Percentiles rank a stretch among this genome's conserved stretches.
Evolutionary conservation across 2,888 invertebrate genomes (phyloP).

Genomic region (Strigamia maritima): DNA sequence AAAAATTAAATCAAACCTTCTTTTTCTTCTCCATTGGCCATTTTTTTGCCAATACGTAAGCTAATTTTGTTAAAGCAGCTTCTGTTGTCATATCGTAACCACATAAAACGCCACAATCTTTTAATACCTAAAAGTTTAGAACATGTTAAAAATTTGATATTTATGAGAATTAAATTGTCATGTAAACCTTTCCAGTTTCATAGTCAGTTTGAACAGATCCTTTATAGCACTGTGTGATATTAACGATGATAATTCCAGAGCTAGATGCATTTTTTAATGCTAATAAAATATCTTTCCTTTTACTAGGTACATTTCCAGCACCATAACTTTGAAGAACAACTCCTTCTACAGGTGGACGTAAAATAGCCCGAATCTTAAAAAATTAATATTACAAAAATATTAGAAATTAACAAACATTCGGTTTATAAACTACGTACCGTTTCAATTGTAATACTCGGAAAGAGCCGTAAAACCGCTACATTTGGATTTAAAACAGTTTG

Average conservation of each 20-base stretch:
- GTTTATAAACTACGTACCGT: slow-evolving; percentile 56
- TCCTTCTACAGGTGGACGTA: slow-evolving; percentile 71
- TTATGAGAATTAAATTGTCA: background rate
- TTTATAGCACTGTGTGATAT: slow-evolving; percentile 83
- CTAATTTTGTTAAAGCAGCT: slow-evolving; percentile 85
- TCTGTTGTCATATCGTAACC: slow-evolving; percentile 91
- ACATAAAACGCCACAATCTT: slow-evolving; percentile 69
- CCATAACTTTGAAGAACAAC: slow-evolving; percentile 91
- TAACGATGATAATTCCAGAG: slow-evolving; percentile 80
- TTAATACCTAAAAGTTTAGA: slow-evolving; percentile 49
- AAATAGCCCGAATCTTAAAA: slow-evolving; percentile 55
- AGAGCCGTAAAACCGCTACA: slow-evolving; percentile 80
- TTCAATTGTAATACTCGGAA: slow-evolving; percentile 82
- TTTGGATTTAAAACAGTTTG: slow-evolving; percentile 73
- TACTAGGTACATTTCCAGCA: slow-evolving; percentile 85
- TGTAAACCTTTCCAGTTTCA: slow-evolving; percentile 70
- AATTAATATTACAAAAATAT: background rate
- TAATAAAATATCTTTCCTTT: slow-evolving; percentile 72
- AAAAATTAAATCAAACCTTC: background rate
- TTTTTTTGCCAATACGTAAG: slow-evolving; percentile 79
- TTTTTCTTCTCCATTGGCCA: background rate
- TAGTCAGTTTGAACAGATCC: slow-evolving; percentile 79
- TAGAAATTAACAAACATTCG: background rate
- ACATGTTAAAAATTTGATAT: background rate
- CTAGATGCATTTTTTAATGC: slow-evolving; percentile 68